Base-by-base conservation (phyloP, 2,113 vertebrate species). In the Myotis brandtii region DNA sequence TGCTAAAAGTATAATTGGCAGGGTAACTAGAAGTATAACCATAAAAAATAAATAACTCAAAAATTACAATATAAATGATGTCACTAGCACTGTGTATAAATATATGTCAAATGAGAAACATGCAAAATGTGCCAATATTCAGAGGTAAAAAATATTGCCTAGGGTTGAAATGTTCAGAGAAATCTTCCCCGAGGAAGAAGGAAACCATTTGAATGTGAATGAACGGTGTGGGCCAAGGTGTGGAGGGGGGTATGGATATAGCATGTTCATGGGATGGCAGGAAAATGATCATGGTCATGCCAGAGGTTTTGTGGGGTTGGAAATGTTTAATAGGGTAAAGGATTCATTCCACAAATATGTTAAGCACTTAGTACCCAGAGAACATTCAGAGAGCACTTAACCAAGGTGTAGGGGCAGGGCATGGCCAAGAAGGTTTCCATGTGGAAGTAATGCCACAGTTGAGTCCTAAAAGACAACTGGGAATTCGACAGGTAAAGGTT, bases 21-120 rank as follows among this genome's bases (percentile, higher is more conserved):
- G 9, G 10, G 7, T 13, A 2, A 79, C 20, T 83, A 27, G 18
- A 59, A 95, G 9, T 43, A 62, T 20, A 50, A 43, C 48, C 54
- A 84, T 80, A n/a, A 88, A 92, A 94, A 95, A 88, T 69, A 93
- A 93, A 52, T 81, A 95, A 93, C 40, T 87, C 37, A 72, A 69
- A 85, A 79, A 32, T 62, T 75, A 85, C 89, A 95, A 84, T 93
- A 66, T 43, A 95, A 93, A 67, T 85, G 56, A 86, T 94, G 17
- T 64, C 52, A 88, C 25, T 46, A 73, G 12, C 6, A 59, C 46
- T 82, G 12, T 73, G 20, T 70, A 79, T 66, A 86, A 89, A 88
- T 94, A 89, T 73, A 92, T 69, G 13, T 25, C 20, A 93, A 86
- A 87, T 80, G 84, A 62, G 30, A 83, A 91, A 83, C 27, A 77